Percentiles rank a stretch among this genome's conserved stretches.
Conservation (phyloP, 1,140 invertebrate genomes). For the Zophobas atratus region DNA sequence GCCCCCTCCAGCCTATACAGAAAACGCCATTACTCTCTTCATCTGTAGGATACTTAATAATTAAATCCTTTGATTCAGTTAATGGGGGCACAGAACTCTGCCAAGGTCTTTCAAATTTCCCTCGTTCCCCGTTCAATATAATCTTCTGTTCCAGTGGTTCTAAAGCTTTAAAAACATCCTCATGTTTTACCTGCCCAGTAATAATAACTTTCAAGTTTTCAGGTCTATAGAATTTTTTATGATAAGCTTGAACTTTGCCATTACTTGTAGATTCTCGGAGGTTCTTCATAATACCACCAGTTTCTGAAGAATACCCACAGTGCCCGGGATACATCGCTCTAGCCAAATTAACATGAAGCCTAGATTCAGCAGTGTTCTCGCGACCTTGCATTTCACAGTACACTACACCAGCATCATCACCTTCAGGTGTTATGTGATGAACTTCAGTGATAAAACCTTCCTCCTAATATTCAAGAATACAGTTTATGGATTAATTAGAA, state of each 20-base stretch:
- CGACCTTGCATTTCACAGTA: constrained; percentile 94
- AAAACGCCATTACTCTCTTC: constrained; percentile 90
- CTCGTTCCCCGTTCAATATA: constrained; percentile 70
- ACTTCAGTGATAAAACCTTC: constrained; percentile 91
- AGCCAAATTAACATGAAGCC: constrained; percentile 75
- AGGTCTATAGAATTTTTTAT: constrained; percentile 90
- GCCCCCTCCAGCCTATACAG: constrained; percentile 87
- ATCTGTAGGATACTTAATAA: constrained; percentile 85
- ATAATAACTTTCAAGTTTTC: constrained; percentile 91
- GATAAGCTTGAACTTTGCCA: constrained; percentile 86
- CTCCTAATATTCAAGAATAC: constrained; percentile 70
- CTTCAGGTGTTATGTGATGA: constrained; percentile 90
- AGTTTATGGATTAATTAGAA: not conserved
- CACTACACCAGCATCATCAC: constrained; percentile 92
- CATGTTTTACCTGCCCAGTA: constrained; percentile 83
- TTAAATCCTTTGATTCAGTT: constrained; percentile 69
- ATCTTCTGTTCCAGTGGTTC: constrained; percentile 86
- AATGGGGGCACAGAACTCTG: constrained; percentile 79
- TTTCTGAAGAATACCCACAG: constrained; percentile 89
- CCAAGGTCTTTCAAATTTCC: constrained; percentile 82
- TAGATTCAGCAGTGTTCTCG: constrained; percentile 86
- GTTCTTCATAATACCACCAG: constrained; percentile 89
- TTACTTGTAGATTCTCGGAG: constrained; percentile 86
- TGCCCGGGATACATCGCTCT: constrained; percentile 83
- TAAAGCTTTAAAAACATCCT: constrained; percentile 84